Evolutionary conservation across 2,797 vertebrate species (phyloP).

Genomic region (Onychomys arenicola): DNA sequence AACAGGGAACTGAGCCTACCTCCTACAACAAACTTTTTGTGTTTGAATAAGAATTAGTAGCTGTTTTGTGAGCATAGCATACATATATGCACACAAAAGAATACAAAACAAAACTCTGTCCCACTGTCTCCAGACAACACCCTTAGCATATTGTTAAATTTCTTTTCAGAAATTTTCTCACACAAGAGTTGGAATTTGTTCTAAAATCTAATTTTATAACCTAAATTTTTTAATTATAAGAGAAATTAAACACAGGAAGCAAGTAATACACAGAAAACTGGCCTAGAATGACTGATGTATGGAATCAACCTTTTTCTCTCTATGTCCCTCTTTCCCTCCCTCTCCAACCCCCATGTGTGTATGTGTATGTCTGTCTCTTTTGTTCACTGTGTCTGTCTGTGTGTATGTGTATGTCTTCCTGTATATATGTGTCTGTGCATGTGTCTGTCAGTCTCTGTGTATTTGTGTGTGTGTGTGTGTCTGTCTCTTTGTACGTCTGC

Average conservation of each 20-base stretch:
- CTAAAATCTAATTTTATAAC: constrained; percentile 30
- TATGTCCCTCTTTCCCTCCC: background rate
- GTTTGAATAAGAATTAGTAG: background rate
- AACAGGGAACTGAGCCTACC: background rate
- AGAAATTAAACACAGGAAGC: background rate
- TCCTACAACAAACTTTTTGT: background rate
- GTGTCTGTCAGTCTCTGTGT: background rate
- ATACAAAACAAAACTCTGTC: background rate
- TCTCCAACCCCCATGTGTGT: background rate
- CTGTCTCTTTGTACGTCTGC: background rate
- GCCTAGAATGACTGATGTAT: background rate
- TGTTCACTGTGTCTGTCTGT: background rate
- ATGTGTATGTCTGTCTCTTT: background rate
- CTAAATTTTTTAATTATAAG: constrained; percentile 22
- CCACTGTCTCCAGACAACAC: background rate
- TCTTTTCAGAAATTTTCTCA: constrained; percentile 10
- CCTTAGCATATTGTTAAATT: background rate
- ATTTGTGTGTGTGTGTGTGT: background rate
- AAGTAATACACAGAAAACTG: background rate
- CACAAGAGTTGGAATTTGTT: constrained; percentile 12
- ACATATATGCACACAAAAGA: background rate
- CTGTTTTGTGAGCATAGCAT: background rate
- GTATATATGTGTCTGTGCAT: background rate
- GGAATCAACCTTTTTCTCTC: background rate
- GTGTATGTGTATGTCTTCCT: background rate